These are phyloP conservation scores for Bembecia ichneumoniformis DNA, from an alignment of 2,888 invertebrate species.

Conservation along the genomic window DNA sequence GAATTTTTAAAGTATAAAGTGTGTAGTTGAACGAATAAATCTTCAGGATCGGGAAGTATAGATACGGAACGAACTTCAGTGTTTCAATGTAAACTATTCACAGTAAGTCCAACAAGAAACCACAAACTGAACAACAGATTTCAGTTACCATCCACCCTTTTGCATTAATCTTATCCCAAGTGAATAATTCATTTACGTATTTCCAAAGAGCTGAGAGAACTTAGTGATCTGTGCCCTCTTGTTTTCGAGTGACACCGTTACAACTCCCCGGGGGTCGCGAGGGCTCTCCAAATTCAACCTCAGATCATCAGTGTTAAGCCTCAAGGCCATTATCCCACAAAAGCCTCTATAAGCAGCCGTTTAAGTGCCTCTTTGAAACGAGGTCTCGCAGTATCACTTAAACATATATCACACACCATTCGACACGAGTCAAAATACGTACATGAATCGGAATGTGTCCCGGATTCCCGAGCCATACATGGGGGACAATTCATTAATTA, in stretches of 20 bases:
- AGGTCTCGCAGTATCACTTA: conserved; percentile 22
- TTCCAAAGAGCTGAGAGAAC: not conserved
- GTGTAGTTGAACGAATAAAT: no score
- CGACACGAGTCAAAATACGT: not conserved
- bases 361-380: conserved; percentile 25
- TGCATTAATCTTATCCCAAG: not conserved
- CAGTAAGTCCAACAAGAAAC: no score
- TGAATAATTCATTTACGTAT: not conserved
- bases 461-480: not conserved
- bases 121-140: no score
- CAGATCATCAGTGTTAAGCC: conserved; percentile 17
- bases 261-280: conserved; percentile 2
- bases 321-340: conserved; percentile 23
- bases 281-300: conserved; percentile 19
- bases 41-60: no score
- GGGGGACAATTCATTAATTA: not conserved
- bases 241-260: conserved; percentile 3
- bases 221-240: conserved; percentile 2
- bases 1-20: no score
- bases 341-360: conserved; percentile 23
- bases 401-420: not conserved
- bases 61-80: no score
- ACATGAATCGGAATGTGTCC: not conserved
- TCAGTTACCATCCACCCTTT: no score
- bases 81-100: no score